Conservation (phyloP, 2,888 invertebrate species). For the Molanna angustata region DNA sequence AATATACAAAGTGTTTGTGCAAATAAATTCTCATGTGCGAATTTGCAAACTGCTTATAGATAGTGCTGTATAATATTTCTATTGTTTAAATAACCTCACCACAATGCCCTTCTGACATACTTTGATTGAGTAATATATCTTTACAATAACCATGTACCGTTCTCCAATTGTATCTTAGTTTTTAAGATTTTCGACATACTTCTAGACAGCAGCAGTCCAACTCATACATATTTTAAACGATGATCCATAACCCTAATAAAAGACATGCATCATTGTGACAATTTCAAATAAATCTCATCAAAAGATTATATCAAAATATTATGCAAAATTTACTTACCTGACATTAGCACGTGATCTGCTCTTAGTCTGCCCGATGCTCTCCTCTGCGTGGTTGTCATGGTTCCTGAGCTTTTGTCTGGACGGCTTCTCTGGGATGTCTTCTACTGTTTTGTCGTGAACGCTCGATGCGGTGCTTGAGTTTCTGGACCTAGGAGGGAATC, state of each 20-base stretch:
- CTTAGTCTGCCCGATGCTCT: constrained; percentile 51
- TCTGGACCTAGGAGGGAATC: constrained; percentile 73
- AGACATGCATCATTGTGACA: no score
- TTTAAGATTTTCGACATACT: neutral
- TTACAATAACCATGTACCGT: no score
- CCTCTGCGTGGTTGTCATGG: constrained; percentile 51
- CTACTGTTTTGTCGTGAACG: constrained; percentile 39
- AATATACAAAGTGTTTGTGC: neutral
- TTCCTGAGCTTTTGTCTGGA: constrained; percentile 42
- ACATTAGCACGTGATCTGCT: constrained; percentile 61
- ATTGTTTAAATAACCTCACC: no score
- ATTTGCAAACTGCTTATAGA: no score
- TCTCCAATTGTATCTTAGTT: no score
- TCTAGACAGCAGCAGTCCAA: neutral
- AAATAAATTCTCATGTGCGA: no score
- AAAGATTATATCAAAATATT: no score
- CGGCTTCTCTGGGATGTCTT: constrained; percentile 44
- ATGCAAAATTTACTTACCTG: constrained; percentile 40
- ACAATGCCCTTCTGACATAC: no score
- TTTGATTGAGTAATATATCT: no score
- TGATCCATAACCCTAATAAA: no score
- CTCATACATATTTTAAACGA: neutral
- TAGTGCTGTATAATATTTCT: no score
- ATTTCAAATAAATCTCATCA: no score
- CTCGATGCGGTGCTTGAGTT: constrained; percentile 55